Conservation (phyloP, 2,113 vertebrate genomes). For the Patagioenas fasciata region DNA sequence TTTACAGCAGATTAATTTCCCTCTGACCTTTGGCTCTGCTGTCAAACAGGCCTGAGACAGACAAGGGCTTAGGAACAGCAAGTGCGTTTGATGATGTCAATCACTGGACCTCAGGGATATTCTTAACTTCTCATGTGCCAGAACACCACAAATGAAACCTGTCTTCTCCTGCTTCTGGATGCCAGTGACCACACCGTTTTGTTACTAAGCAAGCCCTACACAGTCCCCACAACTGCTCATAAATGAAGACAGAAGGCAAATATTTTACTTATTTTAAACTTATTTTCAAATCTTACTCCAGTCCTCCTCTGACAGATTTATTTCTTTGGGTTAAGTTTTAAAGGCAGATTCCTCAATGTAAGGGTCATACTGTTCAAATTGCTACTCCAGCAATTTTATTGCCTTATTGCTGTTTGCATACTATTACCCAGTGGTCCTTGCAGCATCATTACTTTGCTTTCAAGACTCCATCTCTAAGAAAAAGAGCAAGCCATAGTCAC, state of each 20-base stretch:
- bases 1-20: constrained; percentile 72
- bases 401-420: neutral
- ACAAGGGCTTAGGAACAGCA: constrained; percentile 30
- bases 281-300: neutral
- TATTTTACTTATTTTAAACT: neutral
- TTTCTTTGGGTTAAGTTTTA: constrained; percentile 5
- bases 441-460: neutral
- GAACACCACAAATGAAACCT: neutral
- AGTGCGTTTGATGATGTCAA: constrained; percentile 54
- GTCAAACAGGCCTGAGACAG: constrained; percentile 43
- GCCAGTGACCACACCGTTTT: neutral
- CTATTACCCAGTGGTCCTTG: neutral
- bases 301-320: neutral
- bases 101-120: neutral
- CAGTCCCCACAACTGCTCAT: neutral
- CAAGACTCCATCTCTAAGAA: neutral
- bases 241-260: neutral
- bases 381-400: neutral
- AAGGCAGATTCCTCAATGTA: neutral
- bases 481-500: neutral
- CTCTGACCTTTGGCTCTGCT: constrained; percentile 49
- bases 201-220: neutral
- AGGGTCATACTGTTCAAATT: neutral
- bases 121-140: neutral
- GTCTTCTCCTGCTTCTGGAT: neutral